These are phyloP conservation scores for Nemoura dubitans DNA, from an alignment of 2,888 invertebrate species.

Conservation along the genomic window DNA sequence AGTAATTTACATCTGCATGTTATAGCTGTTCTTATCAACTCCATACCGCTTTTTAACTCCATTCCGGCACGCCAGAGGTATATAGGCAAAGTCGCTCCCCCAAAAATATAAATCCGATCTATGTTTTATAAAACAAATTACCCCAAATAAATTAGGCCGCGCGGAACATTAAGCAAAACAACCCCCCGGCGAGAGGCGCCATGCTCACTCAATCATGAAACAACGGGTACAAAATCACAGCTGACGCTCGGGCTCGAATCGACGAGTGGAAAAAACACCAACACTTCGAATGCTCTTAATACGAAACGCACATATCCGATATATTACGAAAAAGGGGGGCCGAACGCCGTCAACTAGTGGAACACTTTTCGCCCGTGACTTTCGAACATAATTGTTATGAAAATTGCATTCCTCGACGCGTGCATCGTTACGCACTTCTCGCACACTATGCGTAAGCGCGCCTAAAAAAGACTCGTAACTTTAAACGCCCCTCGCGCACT, in stretches of 20 bases:
- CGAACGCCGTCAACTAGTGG: neutral
- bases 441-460: neutral
- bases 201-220: neutral
- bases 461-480: neutral
- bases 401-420: neutral
- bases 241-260: neutral
- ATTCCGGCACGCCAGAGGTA: neutral
- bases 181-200: neutral
- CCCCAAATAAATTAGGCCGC: neutral
- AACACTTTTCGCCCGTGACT: neutral
- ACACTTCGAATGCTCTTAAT: neutral
- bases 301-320: neutral
- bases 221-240: neutral
- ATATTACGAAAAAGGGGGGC: neutral
- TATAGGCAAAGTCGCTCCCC: neutral
- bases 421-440: neutral
- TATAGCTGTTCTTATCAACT: neutral
- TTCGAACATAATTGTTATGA: neutral
- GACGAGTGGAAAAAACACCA: neutral
- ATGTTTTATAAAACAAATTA: neutral
- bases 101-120: conserved; percentile 3
- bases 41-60: neutral
- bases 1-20: neutral
- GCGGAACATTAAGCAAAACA: conserved; percentile 7
- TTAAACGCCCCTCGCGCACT: neutral